These are phyloP conservation scores for Lepidurus packardi DNA, from an alignment of 1,140 invertebrate species.

Conservation along the genomic window DNA sequence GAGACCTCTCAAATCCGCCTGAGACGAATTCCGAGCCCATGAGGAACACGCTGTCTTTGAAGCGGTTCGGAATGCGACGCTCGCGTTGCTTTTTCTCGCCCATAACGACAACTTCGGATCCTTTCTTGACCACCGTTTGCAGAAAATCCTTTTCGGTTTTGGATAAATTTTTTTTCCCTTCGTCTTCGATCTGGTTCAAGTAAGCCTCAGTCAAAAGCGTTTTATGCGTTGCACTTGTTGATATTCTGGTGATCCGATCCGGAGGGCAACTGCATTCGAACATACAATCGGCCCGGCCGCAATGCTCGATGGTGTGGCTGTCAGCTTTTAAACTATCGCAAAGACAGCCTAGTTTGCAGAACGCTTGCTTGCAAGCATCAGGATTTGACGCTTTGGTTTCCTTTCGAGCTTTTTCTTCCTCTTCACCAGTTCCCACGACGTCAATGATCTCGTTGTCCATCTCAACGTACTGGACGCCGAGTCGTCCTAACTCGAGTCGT, in stretches of 20 bases:
- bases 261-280: conserved; percentile 23
- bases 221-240: not conserved
- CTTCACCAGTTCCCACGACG: not conserved
- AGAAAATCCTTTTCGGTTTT: not conserved
- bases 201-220: not conserved
- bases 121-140: conserved; percentile 5
- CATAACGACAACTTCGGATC: not conserved
- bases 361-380: conserved; percentile 1
- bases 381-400: not conserved
- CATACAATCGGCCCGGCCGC: conserved; percentile 24
- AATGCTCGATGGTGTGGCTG: conserved; percentile 16
- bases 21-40: not conserved
- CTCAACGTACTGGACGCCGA: conserved; percentile 11
- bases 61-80: not conserved
- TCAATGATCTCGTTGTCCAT: not conserved
- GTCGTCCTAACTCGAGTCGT: not conserved
- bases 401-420: not conserved
- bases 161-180: not conserved
- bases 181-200: conserved; percentile 8
- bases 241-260: not conserved
- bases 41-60: not conserved
- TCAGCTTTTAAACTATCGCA: not conserved
- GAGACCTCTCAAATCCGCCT: not conserved
- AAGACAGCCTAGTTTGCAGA: conserved; percentile 24
- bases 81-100: conserved; percentile 1